Percentiles rank a stretch among this genome's conserved stretches.
These are phyloP conservation scores for Athalia cordata DNA, from an alignment of 2,888 invertebrate genomes.

Conservation along the genomic window DNA sequence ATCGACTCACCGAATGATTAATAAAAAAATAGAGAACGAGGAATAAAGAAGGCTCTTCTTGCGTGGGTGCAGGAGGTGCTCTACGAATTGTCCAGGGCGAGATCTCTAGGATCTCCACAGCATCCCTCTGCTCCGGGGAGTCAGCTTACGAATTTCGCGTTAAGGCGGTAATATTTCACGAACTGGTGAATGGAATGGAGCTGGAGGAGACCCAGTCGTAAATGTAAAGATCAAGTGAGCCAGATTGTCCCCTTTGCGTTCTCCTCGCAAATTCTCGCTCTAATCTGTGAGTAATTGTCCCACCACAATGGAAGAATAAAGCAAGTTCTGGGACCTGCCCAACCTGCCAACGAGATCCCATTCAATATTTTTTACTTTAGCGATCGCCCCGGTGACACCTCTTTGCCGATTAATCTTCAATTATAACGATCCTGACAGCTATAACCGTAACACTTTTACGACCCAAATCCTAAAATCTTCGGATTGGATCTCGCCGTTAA, in stretches of 20 bases:
- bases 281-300: constrained; percentile 72
- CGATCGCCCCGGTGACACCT: constrained; percentile 59
- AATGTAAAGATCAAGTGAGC: constrained; percentile 65
- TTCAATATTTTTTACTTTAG: constrained; percentile 58
- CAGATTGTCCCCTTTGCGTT: constrained; percentile 57
- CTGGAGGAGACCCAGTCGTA: constrained; percentile 54
- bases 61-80: too few species aligned
- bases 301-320: constrained; percentile 56
- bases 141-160: constrained; percentile 54
- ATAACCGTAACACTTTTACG: constrained; percentile 68
- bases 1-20: too few species aligned
- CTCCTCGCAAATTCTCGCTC: constrained; percentile 69
- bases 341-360: constrained; percentile 54
- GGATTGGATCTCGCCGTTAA: constrained; percentile 22
- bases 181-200: constrained; percentile 57
- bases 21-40: too few species aligned
- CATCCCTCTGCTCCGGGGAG: constrained; percentile 1
- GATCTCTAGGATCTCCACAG: too few species aligned
- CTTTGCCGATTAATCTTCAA: constrained; percentile 71
- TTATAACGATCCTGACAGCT: constrained; percentile 69
- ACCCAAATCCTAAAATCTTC: constrained; percentile 44
- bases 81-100: too few species aligned
- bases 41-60: too few species aligned
- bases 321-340: constrained; percentile 58
- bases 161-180: constrained; percentile 66